phyloP scores from a whole-genome alignment of 2,888 invertebrate genomes.

The Brachyptera putata region DNA sequence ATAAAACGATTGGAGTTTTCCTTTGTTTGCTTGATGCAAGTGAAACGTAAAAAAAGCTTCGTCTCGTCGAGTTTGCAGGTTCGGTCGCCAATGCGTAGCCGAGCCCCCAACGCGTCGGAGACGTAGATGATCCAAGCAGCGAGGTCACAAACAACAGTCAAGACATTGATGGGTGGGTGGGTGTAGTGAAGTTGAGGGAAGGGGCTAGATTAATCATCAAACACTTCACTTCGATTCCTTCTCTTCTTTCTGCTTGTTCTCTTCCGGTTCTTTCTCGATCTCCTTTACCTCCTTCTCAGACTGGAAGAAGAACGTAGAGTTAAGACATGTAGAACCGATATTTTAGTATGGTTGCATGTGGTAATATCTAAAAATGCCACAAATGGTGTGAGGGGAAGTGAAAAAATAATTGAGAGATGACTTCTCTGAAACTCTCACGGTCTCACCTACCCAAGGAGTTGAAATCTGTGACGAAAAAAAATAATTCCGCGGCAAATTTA shows the following conservation, averaged over 20 bases:
- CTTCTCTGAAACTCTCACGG: too few relatives aligned
- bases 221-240: slow-evolving; percentile 52
- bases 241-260: slow-evolving; percentile 54
- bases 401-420: too few relatives aligned
- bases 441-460: too few relatives aligned
- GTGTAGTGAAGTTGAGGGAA: slow-evolving; percentile 6
- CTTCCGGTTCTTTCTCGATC: slow-evolving; percentile 59
- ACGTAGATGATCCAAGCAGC: slow-evolving; percentile 22
- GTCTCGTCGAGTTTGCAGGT: slow-evolving; percentile 12
- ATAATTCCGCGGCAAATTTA: too few relatives aligned
- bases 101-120: background rate
- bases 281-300: slow-evolving; percentile 72
- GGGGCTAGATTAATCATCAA: slow-evolving; percentile 19
- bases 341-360: too few relatives aligned
- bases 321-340: too few relatives aligned
- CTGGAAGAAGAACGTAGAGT: too few relatives aligned
- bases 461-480: too few relatives aligned
- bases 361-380: too few relatives aligned
- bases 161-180: slow-evolving; percentile 25
- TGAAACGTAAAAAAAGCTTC: slow-evolving; percentile 25
- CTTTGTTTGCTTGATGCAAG: slow-evolving; percentile 23
- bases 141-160: slow-evolving; percentile 32
- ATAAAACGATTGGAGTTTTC: slow-evolving; percentile 29
- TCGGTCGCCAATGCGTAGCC: slow-evolving; percentile 14
- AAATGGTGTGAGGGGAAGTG: too few relatives aligned